phyloP scores from a whole-genome alignment of 2,797 vertebrate genomes.

The Channallabes apus region DNA sequence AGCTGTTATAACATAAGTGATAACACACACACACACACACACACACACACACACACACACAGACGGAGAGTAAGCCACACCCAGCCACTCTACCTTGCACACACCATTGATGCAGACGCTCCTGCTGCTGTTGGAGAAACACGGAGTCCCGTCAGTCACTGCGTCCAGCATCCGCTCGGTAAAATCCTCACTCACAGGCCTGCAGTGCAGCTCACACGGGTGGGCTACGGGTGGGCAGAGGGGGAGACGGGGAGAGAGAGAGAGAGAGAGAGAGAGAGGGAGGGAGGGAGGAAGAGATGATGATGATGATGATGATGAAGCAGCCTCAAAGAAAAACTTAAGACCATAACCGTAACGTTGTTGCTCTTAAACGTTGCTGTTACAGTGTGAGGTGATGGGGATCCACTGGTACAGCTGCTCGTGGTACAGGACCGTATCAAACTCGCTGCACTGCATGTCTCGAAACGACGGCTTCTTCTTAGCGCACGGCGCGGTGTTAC shows the following conservation, averaged over 20 bases:
- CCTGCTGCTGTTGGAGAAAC: slow-evolving; percentile 86
- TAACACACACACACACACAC: too few species aligned
- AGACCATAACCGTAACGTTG: not conserved
- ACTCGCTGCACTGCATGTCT: slow-evolving; percentile 97
- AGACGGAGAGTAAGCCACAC: slow-evolving; percentile 72
- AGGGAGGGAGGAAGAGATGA: not conserved
- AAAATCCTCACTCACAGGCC: slow-evolving; percentile 81
- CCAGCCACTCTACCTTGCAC: slow-evolving; percentile 97
- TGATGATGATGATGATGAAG: not conserved
- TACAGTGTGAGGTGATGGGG: slow-evolving; percentile 83
- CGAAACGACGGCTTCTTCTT: slow-evolving; percentile 81
- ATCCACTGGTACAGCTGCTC: slow-evolving; percentile 92
- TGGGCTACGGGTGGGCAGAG: slow-evolving; percentile 68
- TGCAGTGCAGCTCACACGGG: slow-evolving; percentile 93
- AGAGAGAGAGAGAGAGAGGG: not conserved
- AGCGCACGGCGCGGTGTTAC: slow-evolving; percentile 82
- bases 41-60: slow-evolving; percentile 38
- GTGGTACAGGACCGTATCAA: slow-evolving; percentile 91
- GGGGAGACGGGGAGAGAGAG: not conserved
- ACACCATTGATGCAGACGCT: slow-evolving; percentile 96
- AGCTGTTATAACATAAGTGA: not conserved
- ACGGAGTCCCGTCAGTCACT: slow-evolving; percentile 92
- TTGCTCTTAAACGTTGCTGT: slow-evolving; percentile 10
- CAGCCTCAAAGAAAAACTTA: not conserved
- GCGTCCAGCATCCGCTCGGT: slow-evolving; percentile 95